phyloP scores from a whole-genome alignment of 1,140 invertebrate species.

The Zaprionus davidi region DNA sequence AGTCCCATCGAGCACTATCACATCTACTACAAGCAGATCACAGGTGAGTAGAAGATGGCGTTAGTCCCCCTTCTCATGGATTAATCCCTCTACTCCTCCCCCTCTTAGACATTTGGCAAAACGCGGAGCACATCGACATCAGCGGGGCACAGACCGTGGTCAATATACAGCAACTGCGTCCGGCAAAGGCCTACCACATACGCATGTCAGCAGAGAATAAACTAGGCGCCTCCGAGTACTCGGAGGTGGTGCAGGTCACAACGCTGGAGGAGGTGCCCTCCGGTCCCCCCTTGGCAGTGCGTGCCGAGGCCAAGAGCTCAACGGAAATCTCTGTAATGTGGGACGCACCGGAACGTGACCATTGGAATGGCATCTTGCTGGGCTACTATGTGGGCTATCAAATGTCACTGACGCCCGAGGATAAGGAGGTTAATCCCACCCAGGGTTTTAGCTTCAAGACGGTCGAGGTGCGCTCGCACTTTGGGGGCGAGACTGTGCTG shows the following conservation, averaged over 20 bases:
- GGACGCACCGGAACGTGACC: constrained; percentile 93
- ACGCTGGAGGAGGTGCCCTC: constrained; percentile 95
- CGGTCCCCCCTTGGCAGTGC: constrained; percentile 92
- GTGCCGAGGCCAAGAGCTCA: constrained; percentile 94
- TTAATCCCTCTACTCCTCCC: background rate
- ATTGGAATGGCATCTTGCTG: constrained; percentile 95
- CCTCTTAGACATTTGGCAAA: constrained; percentile 79
- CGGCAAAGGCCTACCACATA: constrained; percentile 95
- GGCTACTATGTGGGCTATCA: constrained; percentile 97
- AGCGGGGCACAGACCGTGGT: constrained; percentile 91
- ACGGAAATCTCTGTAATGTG: constrained; percentile 95
- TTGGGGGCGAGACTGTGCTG: constrained; percentile 87
- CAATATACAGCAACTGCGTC: constrained; percentile 91
- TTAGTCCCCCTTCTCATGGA: too few relatives aligned
- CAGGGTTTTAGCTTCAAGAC: constrained; percentile 89
- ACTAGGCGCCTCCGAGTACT: constrained; percentile 93
- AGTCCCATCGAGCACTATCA: constrained; percentile 94
- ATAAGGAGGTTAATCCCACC: constrained; percentile 80
- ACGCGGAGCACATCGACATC: constrained; percentile 91
- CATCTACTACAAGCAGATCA: constrained; percentile 93
- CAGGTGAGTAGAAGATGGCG: constrained; percentile 86
- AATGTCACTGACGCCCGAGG: constrained; percentile 85
- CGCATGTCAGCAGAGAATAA: constrained; percentile 95
- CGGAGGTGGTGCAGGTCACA: constrained; percentile 91
- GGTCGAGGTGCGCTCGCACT: constrained; percentile 88